phyloP scores from a whole-genome alignment of 2,113 vertebrate genomes.

The Gadus chalcogrammus region DNA sequence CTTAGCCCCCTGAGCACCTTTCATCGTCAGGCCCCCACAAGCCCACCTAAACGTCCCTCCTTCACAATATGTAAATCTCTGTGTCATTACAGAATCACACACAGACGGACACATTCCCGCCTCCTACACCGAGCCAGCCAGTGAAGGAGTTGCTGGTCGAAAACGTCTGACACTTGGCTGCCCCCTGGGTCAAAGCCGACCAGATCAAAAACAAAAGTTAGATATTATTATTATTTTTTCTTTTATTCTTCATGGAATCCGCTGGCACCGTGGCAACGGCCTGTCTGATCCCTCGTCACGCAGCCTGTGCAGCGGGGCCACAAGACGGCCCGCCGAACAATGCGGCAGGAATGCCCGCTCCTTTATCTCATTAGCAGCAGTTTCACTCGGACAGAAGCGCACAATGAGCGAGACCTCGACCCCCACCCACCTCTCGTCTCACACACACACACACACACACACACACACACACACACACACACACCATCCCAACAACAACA shows the following conservation, averaged over 20 bases:
- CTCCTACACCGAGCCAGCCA: too few species aligned
- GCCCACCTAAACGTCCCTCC: slow-evolving; percentile 34
- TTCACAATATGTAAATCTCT: too few species aligned
- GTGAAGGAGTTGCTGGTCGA: too few species aligned
- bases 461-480: too few species aligned
- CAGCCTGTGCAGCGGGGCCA: slow-evolving; percentile 38
- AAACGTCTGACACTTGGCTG: too few species aligned
- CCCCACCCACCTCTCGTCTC: neutral
- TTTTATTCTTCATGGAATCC: slow-evolving; percentile 16
- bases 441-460: neutral
- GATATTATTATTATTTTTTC: slow-evolving; percentile 11
- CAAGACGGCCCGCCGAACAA: slow-evolving; percentile 35
- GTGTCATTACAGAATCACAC: too few species aligned
- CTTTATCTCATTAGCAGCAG: slow-evolving; percentile 56
- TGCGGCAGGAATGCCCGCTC: slow-evolving; percentile 36
- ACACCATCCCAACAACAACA: slow-evolving; percentile 33
- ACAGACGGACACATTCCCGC: too few species aligned
- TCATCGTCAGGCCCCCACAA: slow-evolving; percentile 43
- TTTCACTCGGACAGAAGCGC: slow-evolving; percentile 26
- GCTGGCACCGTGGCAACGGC: slow-evolving; percentile 20
- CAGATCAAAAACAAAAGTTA: too few species aligned
- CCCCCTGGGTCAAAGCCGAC: too few species aligned
- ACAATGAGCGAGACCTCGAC: slow-evolving; percentile 50
- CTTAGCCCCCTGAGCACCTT: slow-evolving; percentile 32
- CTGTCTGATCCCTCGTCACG: slow-evolving; percentile 37